These are phyloP conservation scores for Idaea dimidiata DNA, from an alignment of 2,888 invertebrate species.

Conservation along the genomic window DNA sequence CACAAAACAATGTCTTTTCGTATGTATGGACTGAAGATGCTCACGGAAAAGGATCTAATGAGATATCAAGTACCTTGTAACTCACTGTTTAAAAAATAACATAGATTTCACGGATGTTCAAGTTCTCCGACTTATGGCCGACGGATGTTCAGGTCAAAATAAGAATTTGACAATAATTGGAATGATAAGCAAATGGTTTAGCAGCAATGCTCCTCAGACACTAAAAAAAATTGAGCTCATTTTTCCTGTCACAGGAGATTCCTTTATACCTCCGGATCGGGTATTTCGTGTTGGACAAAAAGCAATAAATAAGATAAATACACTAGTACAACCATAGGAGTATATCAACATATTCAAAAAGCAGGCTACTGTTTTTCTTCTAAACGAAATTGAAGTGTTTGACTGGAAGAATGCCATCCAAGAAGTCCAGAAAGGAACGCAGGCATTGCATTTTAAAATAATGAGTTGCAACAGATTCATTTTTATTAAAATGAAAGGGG, in stretches of 20 bases:
- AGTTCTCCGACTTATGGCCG: constrained; percentile 12
- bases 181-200: constrained; percentile 11
- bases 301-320: constrained; percentile 18
- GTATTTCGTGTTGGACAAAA: constrained; percentile 23
- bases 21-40: constrained; percentile 8
- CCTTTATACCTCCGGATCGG: constrained; percentile 22
- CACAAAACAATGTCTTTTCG: constrained; percentile 14
- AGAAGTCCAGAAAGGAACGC: constrained; percentile 21
- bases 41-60: constrained; percentile 11
- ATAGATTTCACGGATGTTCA: constrained; percentile 8
- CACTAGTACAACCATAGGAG: constrained; percentile 18
- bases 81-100: constrained; percentile 8
- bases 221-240: constrained; percentile 22
- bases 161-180: constrained; percentile 14
- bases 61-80: constrained; percentile 15
- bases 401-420: constrained; percentile 23
- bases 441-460: constrained; percentile 21
- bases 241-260: too few relatives aligned
- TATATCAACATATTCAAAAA: constrained; percentile 20
- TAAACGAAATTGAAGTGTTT: constrained; percentile 19
- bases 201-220: constrained; percentile 16
- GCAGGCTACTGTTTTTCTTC: constrained; percentile 19
- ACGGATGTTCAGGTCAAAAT: constrained; percentile 17
- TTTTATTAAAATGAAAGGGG: constrained; percentile 23
- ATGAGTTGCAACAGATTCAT: constrained; percentile 19